phyloP scores from a whole-genome alignment of 1,140 invertebrate species.

The Amphibalanus amphitrite region DNA sequence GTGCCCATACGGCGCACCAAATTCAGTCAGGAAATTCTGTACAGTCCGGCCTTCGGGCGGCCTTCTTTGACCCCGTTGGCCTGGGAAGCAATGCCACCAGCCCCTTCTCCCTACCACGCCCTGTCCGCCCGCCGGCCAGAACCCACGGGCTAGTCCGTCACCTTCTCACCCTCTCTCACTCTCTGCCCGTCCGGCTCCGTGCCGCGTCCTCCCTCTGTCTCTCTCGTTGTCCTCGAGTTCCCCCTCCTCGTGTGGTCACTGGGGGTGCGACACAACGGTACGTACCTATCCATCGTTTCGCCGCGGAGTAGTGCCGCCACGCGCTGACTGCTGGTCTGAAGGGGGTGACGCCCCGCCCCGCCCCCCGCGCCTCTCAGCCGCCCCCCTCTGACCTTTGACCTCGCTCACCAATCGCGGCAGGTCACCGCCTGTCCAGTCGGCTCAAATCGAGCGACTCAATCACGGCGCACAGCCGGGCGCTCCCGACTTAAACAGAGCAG shows the following conservation, averaged over 20 bases:
- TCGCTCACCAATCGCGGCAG: too few species aligned
- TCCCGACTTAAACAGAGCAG: not conserved
- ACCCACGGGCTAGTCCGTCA: not conserved
- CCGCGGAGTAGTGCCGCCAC: not conserved
- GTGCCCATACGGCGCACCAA: not conserved
- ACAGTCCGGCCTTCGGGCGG: too few species aligned
- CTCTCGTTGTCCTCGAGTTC: constrained; percentile 33
- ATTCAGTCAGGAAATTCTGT: not conserved
- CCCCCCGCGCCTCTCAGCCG: too few species aligned
- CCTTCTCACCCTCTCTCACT: too few species aligned
- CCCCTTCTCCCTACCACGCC: too few species aligned
- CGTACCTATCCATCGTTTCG: constrained; percentile 30
- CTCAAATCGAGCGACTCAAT: too few species aligned
- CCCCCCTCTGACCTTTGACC: too few species aligned
- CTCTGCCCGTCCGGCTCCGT: not conserved
- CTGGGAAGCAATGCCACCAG: too few species aligned
- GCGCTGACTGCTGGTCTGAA: not conserved
- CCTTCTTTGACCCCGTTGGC: too few species aligned
- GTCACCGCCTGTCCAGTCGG: too few species aligned
- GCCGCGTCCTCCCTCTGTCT: too few species aligned
- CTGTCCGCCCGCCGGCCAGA: not conserved
- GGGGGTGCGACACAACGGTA: constrained; percentile 89
- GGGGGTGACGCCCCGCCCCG: too few species aligned
- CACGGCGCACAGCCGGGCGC: not conserved
- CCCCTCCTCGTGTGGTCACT: constrained; percentile 94